Evolutionary conservation across 1,140 invertebrate species (phyloP).

Genomic region (Drosophila mauritiana): DNA sequence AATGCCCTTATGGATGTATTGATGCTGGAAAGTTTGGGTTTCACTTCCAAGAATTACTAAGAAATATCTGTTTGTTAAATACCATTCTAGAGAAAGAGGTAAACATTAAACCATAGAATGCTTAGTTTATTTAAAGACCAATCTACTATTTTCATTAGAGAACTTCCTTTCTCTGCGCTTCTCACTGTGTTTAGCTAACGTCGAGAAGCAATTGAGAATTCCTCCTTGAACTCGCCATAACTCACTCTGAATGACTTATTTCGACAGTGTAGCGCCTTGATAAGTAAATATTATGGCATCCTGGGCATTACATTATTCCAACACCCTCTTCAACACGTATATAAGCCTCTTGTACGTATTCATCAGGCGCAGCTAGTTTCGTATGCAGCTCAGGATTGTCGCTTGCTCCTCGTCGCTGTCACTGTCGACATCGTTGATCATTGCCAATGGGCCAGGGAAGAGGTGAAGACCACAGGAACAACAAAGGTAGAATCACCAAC

Average conservation of each 20-base stretch:
- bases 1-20: slow-evolving; percentile 44
- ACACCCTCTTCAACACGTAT: slow-evolving; percentile 43
- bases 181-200: neutral
- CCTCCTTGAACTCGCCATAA: slow-evolving; percentile 1
- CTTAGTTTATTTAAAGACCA: too few species aligned
- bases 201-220: neutral
- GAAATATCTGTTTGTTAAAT: neutral
- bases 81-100: neutral
- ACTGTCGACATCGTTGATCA: slow-evolving; percentile 76
- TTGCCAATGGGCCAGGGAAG: slow-evolving; percentile 42
- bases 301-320: slow-evolving; percentile 45
- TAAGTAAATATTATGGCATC: slow-evolving; percentile 47
- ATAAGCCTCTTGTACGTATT: slow-evolving; percentile 37
- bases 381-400: slow-evolving; percentile 82
- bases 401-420: slow-evolving; percentile 78
- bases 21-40: slow-evolving; percentile 20
- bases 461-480: slow-evolving; percentile 34
- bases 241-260: slow-evolving; percentile 12
- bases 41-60: slow-evolving; percentile 23
- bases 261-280: slow-evolving; percentile 34
- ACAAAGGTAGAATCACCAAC: slow-evolving; percentile 18
- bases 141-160: neutral
- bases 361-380: slow-evolving; percentile 59
- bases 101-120: too few species aligned
- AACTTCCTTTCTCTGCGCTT: neutral